These are phyloP conservation scores for Chelon labrosus DNA, from an alignment of 2,797 vertebrate genomes.

Conservation along the genomic window DNA sequence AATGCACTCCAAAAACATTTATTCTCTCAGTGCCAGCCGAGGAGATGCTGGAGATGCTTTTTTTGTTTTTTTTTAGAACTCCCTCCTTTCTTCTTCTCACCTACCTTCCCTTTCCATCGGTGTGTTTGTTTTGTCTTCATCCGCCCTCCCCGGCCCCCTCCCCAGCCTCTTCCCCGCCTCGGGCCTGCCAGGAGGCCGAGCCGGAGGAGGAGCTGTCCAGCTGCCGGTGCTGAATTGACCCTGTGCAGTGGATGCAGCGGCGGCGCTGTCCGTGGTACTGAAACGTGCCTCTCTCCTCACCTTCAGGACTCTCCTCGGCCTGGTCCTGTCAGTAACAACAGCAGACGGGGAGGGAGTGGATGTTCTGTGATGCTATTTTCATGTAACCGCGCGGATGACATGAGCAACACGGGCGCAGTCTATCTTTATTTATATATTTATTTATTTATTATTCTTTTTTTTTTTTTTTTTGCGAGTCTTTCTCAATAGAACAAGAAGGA, in stretches of 20 bases:
- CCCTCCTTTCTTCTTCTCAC: constrained; percentile 2
- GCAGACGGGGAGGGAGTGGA: constrained; percentile 38
- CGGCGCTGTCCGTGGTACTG: constrained; percentile 57
- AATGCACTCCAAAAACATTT: too few relatives aligned
- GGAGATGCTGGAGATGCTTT: too few relatives aligned
- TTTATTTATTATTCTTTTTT: not conserved
- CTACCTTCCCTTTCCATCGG: constrained; percentile 7
- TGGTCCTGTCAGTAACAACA: constrained; percentile 27
- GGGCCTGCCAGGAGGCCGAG: constrained; percentile 35
- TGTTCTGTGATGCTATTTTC: constrained; percentile 55
- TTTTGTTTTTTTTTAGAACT: not conserved
- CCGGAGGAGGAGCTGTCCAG: too few relatives aligned
- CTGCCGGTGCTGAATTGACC: constrained; percentile 35
- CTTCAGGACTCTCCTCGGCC: not conserved
- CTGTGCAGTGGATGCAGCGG: not conserved
- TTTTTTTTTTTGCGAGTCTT: constrained; percentile 7
- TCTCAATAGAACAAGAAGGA: constrained; percentile 35
- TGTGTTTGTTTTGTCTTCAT: constrained; percentile 38
- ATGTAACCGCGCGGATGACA: constrained; percentile 50
- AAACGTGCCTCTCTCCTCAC: constrained; percentile 14
- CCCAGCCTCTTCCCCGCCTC: constrained; percentile 3
- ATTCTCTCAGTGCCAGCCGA: too few relatives aligned
- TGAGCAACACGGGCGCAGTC: constrained; percentile 21
- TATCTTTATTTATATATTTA: not conserved
- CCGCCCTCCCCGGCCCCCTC: constrained; percentile 5